These are phyloP conservation scores for Sarcophaga subvicina DNA, from an alignment of 2,888 invertebrate genomes.

Conservation along the genomic window DNA sequence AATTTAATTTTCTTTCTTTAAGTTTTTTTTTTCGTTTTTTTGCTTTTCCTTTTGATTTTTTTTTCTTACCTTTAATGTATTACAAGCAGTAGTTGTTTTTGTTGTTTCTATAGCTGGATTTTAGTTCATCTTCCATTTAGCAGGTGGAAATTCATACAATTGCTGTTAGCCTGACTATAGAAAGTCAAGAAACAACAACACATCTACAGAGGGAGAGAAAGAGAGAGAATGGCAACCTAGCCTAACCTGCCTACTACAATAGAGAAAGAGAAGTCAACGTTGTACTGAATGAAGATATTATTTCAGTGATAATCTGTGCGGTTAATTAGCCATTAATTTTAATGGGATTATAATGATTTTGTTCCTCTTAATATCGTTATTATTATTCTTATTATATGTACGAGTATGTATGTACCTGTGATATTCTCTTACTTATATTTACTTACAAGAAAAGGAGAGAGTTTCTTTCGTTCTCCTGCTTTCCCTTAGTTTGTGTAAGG, in stretches of 20 bases:
- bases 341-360: conserved; percentile 69
- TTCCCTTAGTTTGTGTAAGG: too few relatives aligned
- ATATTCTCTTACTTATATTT: too few relatives aligned
- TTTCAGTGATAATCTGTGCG: conserved; percentile 67
- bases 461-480: background rate
- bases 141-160: conserved; percentile 57
- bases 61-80: background rate
- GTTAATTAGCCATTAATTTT: conserved; percentile 70
- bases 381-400: background rate
- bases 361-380: conserved; percentile 54
- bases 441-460: too few relatives aligned
- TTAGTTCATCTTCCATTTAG: conserved; percentile 47
- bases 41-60: too few relatives aligned
- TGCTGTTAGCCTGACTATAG: too few relatives aligned
- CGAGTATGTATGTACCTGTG: too few relatives aligned
- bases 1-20: conserved; percentile 23
- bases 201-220: too few relatives aligned
- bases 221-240: too few relatives aligned
- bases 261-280: conserved; percentile 18
- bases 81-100: background rate
- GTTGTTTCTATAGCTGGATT: conserved; percentile 15
- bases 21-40: too few relatives aligned
- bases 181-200: too few relatives aligned
- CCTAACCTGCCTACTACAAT: conserved; percentile 5
- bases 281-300: conserved; percentile 51